Base-by-base conservation (phyloP, 2,113 vertebrate genomes). In the Misgurnus anguillicaudatus region DNA sequence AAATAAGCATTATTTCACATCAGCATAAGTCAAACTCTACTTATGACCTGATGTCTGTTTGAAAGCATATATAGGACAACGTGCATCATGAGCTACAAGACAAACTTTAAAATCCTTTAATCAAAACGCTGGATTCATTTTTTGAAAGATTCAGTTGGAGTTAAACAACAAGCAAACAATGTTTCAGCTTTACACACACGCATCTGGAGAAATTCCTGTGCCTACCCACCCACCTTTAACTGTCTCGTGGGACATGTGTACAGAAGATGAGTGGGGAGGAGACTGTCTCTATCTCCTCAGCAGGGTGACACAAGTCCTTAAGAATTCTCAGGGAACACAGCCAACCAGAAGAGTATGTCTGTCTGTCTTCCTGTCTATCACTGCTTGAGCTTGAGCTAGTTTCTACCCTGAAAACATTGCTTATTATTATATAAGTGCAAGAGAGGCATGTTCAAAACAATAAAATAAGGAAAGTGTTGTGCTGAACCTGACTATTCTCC, bases 321-420 rank as follows among this genome's bases (percentile, higher is more conserved):
- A 92, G 92, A 93, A 92, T 93, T 94, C 67, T 80, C 13, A 81
- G 87, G 85, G 83, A 75, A 84, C 83, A 87, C 87, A 93, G 94
- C 94, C 94, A 96, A 94, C 90, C 87, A 86, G 92, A 92, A 94
- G 95, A 94, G 90, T 89, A 92, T 95, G 93, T 93, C 92, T 92
- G 93, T 55, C 14, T 75, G 66, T 41, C 74, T 58, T 64, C 47
- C 24, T 17, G 3, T n/a, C 48, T 53, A 55, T 53, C 42, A 45
- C 42, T 45, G 7, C 66, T 39, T 72, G 14, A 64, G 8, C 57
- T 19, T 72, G 45, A 48, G 17, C 64, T 14, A 11, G 9, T 2
- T 47, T 9, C 9, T 47, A 47, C 45, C 9, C 9, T 10, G 45
- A 31, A 31, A 31, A 31, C 24, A 31, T 31, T 31, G 24, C 24